A percentile compares a stretch with the other conserved stretches of the same genome.
Evolutionary conservation across 2,113 vertebrate species (phyloP).

Genomic region (Monopterus albus): DNA sequence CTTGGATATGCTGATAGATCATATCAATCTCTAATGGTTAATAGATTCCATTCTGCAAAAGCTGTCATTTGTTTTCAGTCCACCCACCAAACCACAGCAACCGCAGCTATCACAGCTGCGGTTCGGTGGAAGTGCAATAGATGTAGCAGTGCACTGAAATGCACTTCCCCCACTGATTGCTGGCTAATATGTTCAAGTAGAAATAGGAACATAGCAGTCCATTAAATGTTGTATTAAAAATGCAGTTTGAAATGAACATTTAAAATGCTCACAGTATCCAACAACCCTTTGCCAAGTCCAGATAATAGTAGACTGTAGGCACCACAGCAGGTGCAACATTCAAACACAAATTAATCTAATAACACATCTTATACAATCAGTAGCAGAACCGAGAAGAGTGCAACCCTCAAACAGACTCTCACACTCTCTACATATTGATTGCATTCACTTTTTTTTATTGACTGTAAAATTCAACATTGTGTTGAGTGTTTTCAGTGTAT

Average conservation of each 20-base stretch:
- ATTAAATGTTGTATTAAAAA: background rate
- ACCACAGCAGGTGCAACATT: background rate
- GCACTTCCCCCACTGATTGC: background rate
- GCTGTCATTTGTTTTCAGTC: constrained; percentile 6
- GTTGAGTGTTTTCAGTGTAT: background rate
- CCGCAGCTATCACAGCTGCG: background rate
- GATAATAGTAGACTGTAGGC: background rate
- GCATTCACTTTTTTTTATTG: background rate
- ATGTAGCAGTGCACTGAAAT: background rate
- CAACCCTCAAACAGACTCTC: background rate
- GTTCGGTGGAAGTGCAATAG: no score
- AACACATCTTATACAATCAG: background rate
- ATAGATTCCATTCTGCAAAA: background rate
- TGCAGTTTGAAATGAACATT: no score
- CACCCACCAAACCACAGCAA: no score
- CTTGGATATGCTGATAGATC: constrained; percentile 2
- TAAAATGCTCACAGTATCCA: no score
- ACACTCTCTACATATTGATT: background rate
- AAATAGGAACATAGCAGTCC: no score
- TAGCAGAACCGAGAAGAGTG: background rate
- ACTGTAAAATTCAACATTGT: background rate
- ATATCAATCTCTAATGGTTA: constrained; percentile 1
- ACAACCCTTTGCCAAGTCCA: no score
- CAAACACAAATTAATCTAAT: background rate
- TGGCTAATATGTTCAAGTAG: background rate